Percentiles rank a stretch among this genome's conserved stretches.
phyloP scores from a whole-genome alignment of 2,113 vertebrate species.

The Limanda limanda region DNA sequence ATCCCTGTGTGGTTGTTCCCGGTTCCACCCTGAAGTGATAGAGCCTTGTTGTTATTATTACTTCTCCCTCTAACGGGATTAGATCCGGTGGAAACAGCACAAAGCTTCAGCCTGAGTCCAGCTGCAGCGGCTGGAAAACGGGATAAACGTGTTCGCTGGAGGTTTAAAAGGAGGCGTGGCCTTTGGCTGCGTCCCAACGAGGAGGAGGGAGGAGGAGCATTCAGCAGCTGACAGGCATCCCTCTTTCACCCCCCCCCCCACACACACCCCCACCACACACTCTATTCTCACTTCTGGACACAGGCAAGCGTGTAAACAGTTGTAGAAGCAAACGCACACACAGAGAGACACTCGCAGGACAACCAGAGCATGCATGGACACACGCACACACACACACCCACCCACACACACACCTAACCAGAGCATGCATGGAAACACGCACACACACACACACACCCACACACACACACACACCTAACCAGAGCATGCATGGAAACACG shows the following conservation, averaged over 20 bases:
- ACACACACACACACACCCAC: neutral
- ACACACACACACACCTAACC: neutral
- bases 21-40: conserved; percentile 28
- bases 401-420: neutral
- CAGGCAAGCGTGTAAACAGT: neutral
- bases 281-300: conserved; percentile 4
- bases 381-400: neutral
- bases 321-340: neutral
- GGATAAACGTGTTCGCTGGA: conserved; percentile 52
- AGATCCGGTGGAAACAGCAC: conserved; percentile 30
- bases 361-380: neutral
- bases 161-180: neutral
- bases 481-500: neutral
- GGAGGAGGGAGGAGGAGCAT: conserved; percentile 47
- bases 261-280: neutral
- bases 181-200: conserved; percentile 32
- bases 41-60: conserved; percentile 27
- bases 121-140: conserved; percentile 40
- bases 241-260: conserved; percentile 8
- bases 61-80: conserved; percentile 53
- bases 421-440: too few relatives aligned
- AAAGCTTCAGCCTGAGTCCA: conserved; percentile 42
- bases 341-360: neutral
- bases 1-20: neutral
- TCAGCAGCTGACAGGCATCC: conserved; percentile 43